Evolutionary conservation across 2,797 vertebrate species (phyloP), one percentile per base, ranked within the genome.

Genomic region (Sebastes hubbsi): DNA sequence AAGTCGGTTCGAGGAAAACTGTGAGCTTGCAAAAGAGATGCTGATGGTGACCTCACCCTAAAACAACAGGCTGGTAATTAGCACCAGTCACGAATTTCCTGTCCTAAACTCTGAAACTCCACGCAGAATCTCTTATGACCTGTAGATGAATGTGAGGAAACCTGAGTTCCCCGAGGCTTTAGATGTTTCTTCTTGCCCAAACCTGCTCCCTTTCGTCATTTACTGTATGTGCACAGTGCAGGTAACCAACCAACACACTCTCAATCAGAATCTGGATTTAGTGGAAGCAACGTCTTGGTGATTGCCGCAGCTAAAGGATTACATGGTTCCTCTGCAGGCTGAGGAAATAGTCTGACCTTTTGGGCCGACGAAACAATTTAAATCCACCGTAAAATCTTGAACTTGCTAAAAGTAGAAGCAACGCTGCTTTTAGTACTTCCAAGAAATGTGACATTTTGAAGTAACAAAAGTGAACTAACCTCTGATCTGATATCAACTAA

Each of bases 121-220:
- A 64, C 18, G 32, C 42, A 46, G 0, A 52, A 34, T 54, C 8
- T 74, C n/a, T 58, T 59, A 42, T 60, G 72, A 72, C 32, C 22
- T 71, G 2, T 14, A 62, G 25, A 65, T 76, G 75, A 85, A 72
- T 66, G 58, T 27, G 63, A 78, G 60, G 85, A 84, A 84, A 87
- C 81, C 67, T 58, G 30, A 46, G 22, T 30, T 77, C 73, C 87
- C 80, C 0, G 13, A 73, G 82, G 85, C 64, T 30, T 73, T 30
- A 82, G 72, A 84, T 81, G 58, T 55, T 89, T 84, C 36, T 71
- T 80, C 84, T 66, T 88, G 88, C 24, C 76, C 62, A 16, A 54
- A 89, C 86, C 36, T 81, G 87, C 52, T 79, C 42, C 9, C 11
- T 70, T 58, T 24, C 64, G 78, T 77, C 13, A 68, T 78, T 84